Evolutionary conservation across 2,113 vertebrate species (phyloP).

Genomic region (Ameiurus melas): DNA sequence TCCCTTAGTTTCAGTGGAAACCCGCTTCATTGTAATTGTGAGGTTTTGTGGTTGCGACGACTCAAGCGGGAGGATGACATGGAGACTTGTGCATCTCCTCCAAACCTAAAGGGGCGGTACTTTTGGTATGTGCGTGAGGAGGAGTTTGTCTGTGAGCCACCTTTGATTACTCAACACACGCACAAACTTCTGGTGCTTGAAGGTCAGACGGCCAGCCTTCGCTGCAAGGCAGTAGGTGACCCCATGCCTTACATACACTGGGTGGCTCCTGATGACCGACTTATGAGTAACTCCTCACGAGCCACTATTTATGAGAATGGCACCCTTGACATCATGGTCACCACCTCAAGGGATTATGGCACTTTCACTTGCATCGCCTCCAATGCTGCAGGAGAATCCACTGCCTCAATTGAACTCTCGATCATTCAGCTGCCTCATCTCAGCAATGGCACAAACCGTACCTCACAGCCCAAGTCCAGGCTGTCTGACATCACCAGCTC

Average conservation of each 20-base stretch:
- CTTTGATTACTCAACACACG: slow-evolving; percentile 94
- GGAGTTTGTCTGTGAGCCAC: slow-evolving; percentile 94
- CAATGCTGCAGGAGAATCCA: slow-evolving; percentile 94
- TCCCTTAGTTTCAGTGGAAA: slow-evolving; percentile 95
- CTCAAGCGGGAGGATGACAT: slow-evolving; percentile 91
- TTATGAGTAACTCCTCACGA: slow-evolving; percentile 90
- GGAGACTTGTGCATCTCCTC: slow-evolving; percentile 95
- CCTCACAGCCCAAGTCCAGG: slow-evolving; percentile 85
- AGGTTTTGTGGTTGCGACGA: slow-evolving; percentile 90
- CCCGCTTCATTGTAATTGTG: slow-evolving; percentile 94
- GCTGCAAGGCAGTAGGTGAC: slow-evolving; percentile 95
- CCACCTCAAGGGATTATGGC: slow-evolving; percentile 93
- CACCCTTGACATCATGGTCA: slow-evolving; percentile 90
- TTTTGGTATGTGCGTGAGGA: slow-evolving; percentile 95
- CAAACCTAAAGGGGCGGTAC: slow-evolving; percentile 88
- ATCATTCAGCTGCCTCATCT: slow-evolving; percentile 94
- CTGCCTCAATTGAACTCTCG: slow-evolving; percentile 88
- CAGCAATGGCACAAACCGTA: slow-evolving; percentile 84
- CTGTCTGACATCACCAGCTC: slow-evolving; percentile 96
- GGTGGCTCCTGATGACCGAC: slow-evolving; percentile 89
- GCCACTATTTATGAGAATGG: slow-evolving; percentile 90
- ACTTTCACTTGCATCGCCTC: slow-evolving; percentile 96
- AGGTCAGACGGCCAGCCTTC: slow-evolving; percentile 90
- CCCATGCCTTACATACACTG: slow-evolving; percentile 92
- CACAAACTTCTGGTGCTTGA: slow-evolving; percentile 93